Base-by-base conservation (phyloP, 2,113 vertebrate species). In the Mesoclemmys tuberculata region DNA sequence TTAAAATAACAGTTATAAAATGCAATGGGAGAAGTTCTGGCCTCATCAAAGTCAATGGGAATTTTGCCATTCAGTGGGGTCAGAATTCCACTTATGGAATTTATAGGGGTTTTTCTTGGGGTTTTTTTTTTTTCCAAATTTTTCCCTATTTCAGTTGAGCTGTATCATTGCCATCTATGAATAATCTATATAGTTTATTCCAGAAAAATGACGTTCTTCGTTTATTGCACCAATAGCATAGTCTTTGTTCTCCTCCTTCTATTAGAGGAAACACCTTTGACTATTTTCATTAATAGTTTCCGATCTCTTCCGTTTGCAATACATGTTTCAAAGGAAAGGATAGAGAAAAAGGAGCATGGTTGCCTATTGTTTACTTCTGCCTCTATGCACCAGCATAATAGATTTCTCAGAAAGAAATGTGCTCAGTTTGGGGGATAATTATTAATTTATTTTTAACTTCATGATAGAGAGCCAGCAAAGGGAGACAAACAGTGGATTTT, bases 281-380 rank as follows among this genome's bases (percentile, higher is more conserved):
- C 82, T 95, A 44, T 86, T 96, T 94, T 88, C 31, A 54, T 78
- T 93, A 83, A 94, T 84, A 96, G 93, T 92, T 97, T 91, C 93
- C 93, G 82, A 84, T 87, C 84, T 93, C 93, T 4, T 46, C 90
- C 95, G 89, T 95, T 94, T 94, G 56, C 92, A 26, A 87, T 80
- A 88, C 49, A n/a, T 93, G 94, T 90, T 88, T 83, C 84, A 82
- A 90, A 81, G 96, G 92, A 90, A 91, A 91, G 92, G 82, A 12
- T 26, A 58, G 82, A 88, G 95, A 95, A 96, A 84, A 89, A 90
- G 94, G 95, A 90, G 93, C 24, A 0, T 71, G 71, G 93, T 92
- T 93, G 91, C 93, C 85, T 92, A 61, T 90, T 44, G 78, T 46
- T 96, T 91, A 93, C 0, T 2, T 11, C 89, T 74, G 86, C 92